Percentiles rank a stretch among this genome's conserved stretches.
phyloP scores from a whole-genome alignment of 1,140 invertebrate species.

The Pemphigus obesinymphae region DNA sequence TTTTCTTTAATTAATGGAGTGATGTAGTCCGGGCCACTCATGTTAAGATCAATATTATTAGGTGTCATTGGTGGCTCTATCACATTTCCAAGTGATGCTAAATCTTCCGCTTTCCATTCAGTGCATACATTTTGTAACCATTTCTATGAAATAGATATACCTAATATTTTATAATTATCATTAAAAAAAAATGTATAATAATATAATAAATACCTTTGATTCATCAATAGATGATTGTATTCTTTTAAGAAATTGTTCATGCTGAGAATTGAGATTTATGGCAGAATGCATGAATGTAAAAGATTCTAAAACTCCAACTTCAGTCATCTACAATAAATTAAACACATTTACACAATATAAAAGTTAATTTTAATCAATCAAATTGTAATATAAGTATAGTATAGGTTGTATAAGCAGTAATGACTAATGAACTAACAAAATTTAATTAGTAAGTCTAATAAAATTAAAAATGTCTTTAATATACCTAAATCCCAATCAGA shows the following conservation, averaged over 20 bases:
- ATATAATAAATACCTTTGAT: slow-evolving; percentile 18
- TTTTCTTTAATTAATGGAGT: slow-evolving; percentile 34
- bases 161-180: background rate
- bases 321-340: slow-evolving; percentile 10
- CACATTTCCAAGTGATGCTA: slow-evolving; percentile 31
- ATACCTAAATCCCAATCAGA: background rate
- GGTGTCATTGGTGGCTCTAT: slow-evolving; percentile 31
- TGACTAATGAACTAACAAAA: no score
- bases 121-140: slow-evolving; percentile 34
- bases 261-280: slow-evolving; percentile 4
- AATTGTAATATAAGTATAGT: no score
- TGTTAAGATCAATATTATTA: slow-evolving; percentile 20
- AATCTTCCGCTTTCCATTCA: slow-evolving; percentile 37
- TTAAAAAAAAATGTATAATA: background rate
- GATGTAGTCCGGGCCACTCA: slow-evolving; percentile 21
- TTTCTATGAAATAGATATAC: slow-evolving; percentile 1
- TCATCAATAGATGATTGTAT: slow-evolving; percentile 31
- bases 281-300: slow-evolving; percentile 35
- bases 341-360: background rate
- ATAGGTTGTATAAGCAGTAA: no score
- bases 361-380: background rate
- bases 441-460: no score
- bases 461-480: background rate
- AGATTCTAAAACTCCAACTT: slow-evolving; percentile 30
- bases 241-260: slow-evolving; percentile 29